These are phyloP conservation scores for Nycticryphes semicollaris DNA, from an alignment of 2,113 vertebrate genomes.

Conservation along the genomic window DNA sequence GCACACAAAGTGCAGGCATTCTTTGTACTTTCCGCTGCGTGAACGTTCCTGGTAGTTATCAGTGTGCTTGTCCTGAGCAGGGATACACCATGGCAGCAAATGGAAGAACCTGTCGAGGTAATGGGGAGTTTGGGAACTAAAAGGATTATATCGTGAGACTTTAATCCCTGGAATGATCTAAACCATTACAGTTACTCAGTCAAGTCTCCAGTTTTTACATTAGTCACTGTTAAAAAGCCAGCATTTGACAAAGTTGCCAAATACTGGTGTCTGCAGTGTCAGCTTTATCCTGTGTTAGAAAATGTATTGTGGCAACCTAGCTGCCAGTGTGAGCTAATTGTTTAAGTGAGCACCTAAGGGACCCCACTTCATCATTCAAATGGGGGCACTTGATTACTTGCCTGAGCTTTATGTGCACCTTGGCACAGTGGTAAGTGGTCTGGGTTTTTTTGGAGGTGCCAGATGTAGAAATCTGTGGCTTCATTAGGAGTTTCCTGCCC, in stretches of 20 bases:
- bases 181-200: neutral
- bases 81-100: slow-evolving; percentile 88
- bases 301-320: neutral
- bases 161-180: neutral
- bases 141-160: accelerated
- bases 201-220: neutral
- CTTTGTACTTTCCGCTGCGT: slow-evolving; percentile 91
- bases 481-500: neutral
- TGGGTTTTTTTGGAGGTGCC: neutral
- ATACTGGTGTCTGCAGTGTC: neutral
- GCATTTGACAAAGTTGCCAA: neutral
- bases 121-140: neutral
- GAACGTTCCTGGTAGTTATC: slow-evolving; percentile 90
- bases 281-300: neutral
- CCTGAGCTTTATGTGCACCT: neutral
- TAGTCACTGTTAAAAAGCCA: neutral
- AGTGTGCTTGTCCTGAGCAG: slow-evolving; percentile 86
- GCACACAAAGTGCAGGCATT: slow-evolving; percentile 84
- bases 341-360: neutral
- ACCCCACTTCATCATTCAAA: neutral
- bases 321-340: neutral
- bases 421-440: neutral
- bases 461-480: neutral
- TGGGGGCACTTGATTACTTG: neutral
- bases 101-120: slow-evolving; percentile 90